Conservation (phyloP, 2,113 vertebrate genomes). For the Psilopogon haemacephalus region DNA sequence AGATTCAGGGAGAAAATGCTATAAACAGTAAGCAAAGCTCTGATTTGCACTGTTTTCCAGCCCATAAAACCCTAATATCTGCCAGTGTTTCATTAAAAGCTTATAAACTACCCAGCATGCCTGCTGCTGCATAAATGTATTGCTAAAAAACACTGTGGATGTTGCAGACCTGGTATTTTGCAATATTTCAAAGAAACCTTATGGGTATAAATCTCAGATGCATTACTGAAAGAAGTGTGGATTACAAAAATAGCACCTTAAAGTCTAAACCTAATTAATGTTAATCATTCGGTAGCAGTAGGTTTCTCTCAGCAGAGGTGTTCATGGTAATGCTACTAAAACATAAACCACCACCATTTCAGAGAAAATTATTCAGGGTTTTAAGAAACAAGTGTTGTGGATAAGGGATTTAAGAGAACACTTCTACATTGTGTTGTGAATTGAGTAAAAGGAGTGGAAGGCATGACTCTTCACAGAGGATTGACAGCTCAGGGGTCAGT, state of each 20-base stretch:
- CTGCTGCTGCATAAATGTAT: slow-evolving; percentile 42
- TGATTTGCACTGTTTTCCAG: slow-evolving; percentile 79
- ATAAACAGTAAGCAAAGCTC: slow-evolving; percentile 75
- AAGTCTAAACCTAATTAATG: slow-evolving; percentile 21
- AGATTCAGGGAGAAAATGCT: slow-evolving; percentile 60
- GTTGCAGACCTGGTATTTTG: slow-evolving; percentile 38
- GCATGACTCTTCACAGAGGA: neutral
- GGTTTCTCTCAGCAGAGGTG: neutral
- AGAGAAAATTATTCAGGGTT: neutral
- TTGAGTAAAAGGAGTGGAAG: neutral
- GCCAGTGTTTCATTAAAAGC: slow-evolving; percentile 69
- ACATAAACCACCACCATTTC: neutral
- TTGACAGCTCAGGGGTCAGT: neutral
- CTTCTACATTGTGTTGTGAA: neutral
- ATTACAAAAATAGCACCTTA: slow-evolving; percentile 36
- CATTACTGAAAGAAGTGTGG: neutral
- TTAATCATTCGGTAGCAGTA: slow-evolving; percentile 19
- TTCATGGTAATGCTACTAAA: neutral
- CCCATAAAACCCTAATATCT: slow-evolving; percentile 76
- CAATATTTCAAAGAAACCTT: slow-evolving; percentile 47
- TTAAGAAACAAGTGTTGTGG: neutral
- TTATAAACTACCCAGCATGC: slow-evolving; percentile 53
- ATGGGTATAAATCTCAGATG: slow-evolving; percentile 32
- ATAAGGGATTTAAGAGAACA: neutral
- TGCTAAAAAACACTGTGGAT: neutral